Evolutionary conservation across 1,140 invertebrate species (phyloP), one percentile per base, ranked within the genome.

Genomic region (Archivesica marissinica): DNA sequence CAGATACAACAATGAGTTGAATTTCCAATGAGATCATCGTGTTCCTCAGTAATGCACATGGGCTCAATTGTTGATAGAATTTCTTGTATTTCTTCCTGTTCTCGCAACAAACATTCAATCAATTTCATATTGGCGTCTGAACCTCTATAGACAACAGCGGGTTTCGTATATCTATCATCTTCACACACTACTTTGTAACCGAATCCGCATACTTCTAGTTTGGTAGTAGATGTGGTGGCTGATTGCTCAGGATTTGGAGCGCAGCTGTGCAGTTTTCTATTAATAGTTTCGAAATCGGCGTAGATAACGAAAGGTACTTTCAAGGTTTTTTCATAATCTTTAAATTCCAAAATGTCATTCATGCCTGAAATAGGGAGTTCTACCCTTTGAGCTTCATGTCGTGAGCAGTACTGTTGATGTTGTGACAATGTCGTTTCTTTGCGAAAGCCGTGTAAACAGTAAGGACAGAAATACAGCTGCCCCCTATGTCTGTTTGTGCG

Each of bases 401-500:
- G 23, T 25, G 70, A 75, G 30, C 70, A 75, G 17, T 47, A 7
- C n/a, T 2, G 25, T 39, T 75, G 41, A 54, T 75, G 70, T 25
- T 75, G 41, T 50, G 9, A 23, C 38, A 75, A 39, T 28, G 44
- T 13, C 20, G 41, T 54, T 52, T 75, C 70, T 35, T 75, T 75
- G 44, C 47, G 44, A 75, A 75, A 75, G 23, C 72, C 44, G 11
- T 75, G 44, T 33, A 52, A 30, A 52, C 72, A 75, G 15, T 75
- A 75, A 52, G 70, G 47, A 54, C 70, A 75, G 47, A 75, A 75
- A 75, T 75, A 75, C 28, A 75, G 41, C 35, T 75, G 41, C 15
- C 2, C 7, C 2, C 25, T 3, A 75, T 75, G 70, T 47, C 7
- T 75, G 17, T 75, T 75, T 50, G 70, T 75, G 47, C 70, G 70